phyloP scores from a whole-genome alignment of 2,797 vertebrate genomes.

The Agapornis canus region DNA sequence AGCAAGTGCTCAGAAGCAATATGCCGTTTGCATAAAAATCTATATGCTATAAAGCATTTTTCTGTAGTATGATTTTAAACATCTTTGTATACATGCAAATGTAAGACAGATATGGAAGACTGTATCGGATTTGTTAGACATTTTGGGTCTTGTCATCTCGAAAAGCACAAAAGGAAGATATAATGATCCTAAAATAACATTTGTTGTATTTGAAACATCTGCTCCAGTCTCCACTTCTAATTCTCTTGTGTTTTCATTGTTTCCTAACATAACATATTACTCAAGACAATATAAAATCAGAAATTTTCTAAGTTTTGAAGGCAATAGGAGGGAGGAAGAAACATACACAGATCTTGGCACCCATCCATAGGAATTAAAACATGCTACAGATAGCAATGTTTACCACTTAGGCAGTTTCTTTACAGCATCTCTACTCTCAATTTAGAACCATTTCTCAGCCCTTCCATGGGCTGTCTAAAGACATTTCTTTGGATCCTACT shows the following conservation, averaged over 20 bases:
- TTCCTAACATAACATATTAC: not conserved
- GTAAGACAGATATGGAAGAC: not conserved
- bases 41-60: not conserved
- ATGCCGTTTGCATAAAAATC: not conserved
- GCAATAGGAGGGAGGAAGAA: not conserved
- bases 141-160: not conserved
- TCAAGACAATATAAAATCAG: not conserved
- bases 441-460: not conserved
- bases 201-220: constrained; percentile 35
- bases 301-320: not conserved
- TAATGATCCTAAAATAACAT: constrained; percentile 19
- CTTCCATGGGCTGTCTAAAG: not conserved
- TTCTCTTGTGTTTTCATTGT: not conserved
- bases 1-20: not conserved
- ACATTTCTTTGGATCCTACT: not conserved
- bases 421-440: not conserved
- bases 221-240: not conserved
- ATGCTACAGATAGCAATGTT: not conserved
- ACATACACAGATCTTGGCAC: rapidly evolving
- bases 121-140: not conserved
- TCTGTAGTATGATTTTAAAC: not conserved
- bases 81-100: not conserved
- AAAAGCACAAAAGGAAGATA: not conserved
- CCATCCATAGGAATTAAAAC: not conserved
- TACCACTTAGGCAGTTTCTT: not conserved